Conservation (phyloP, 2,113 vertebrate genomes). For the Apaloderma vittatum region DNA sequence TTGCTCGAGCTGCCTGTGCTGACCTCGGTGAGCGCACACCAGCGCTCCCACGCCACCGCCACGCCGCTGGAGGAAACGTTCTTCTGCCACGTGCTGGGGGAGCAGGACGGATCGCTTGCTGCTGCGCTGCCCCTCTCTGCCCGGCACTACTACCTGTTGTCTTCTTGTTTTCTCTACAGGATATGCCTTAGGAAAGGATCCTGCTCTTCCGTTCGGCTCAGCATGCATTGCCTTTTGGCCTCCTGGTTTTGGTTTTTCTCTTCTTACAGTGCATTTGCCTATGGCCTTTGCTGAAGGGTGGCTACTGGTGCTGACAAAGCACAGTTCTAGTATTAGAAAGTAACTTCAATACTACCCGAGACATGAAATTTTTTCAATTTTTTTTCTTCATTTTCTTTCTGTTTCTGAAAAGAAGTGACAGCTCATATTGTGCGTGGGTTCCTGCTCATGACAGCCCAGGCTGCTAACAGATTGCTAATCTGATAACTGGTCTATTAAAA, state of each 20-base stretch:
- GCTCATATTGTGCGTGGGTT: conserved; percentile 77
- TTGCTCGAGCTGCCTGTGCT: background rate
- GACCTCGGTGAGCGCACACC: too few species aligned
- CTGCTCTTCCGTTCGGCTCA: background rate
- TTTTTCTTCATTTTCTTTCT: conserved; percentile 33
- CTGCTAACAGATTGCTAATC: conserved; percentile 78
- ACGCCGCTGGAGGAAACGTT: background rate
- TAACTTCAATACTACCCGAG: background rate
- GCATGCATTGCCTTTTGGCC: background rate
- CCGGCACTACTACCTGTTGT: background rate
- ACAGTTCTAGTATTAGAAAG: background rate
- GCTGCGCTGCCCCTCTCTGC: background rate
- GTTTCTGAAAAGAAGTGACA: conserved; percentile 73
- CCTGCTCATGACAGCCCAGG: conserved; percentile 68
- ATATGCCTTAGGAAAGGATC: background rate
- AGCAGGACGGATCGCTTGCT: background rate
- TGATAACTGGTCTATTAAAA: conserved; percentile 75
- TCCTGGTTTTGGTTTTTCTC: background rate
- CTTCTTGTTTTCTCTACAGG: background rate
- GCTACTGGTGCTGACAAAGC: background rate
- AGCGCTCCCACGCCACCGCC: too few species aligned
- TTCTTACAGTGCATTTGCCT: background rate
- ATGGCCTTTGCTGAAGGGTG: background rate
- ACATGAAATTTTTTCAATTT: background rate
- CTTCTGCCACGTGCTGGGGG: background rate